Conservation (phyloP, 2,113 vertebrate genomes). For the Pseudorasbora parva region DNA sequence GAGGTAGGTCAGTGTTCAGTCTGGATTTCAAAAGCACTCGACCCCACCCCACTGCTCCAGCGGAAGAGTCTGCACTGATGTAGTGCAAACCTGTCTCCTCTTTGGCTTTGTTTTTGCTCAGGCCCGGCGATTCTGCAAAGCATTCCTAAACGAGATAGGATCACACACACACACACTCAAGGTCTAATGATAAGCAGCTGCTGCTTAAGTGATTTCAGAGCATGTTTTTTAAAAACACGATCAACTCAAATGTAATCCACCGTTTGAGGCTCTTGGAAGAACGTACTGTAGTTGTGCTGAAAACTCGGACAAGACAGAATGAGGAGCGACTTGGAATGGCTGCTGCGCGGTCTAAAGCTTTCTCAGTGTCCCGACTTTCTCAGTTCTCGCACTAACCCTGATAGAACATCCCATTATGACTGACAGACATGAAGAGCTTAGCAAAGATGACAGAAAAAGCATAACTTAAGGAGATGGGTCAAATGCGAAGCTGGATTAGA, state of each 20-base stretch:
- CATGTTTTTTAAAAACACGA: conserved; percentile 66
- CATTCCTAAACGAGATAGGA: conserved; percentile 73
- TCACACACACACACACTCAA: conserved; percentile 70
- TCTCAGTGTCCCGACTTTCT: conserved; percentile 59
- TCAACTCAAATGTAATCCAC: conserved; percentile 64
- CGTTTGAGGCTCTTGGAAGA: conserved; percentile 59
- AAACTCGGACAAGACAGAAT: not conserved
- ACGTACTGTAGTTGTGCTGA: conserved; percentile 42
- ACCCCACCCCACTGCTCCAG: conserved; percentile 53
- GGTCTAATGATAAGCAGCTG: conserved; percentile 77
- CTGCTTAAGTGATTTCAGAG: conserved; percentile 72
- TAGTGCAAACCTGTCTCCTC: conserved; percentile 59
- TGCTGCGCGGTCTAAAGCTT: conserved; percentile 43
- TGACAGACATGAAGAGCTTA: conserved; percentile 57
- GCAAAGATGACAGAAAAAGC: conserved; percentile 62
- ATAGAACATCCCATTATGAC: conserved; percentile 61
- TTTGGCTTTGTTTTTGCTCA: conserved; percentile 65
- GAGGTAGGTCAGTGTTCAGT: conserved; percentile 22
- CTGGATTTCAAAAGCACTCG: conserved; percentile 41
- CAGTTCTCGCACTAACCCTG: conserved; percentile 54
- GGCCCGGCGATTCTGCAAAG: conserved; percentile 61
- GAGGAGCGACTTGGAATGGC: not conserved
- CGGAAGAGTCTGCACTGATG: conserved; percentile 48
- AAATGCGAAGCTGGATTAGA: conserved; percentile 73
- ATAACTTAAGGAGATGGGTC: conserved; percentile 63